Evolutionary conservation across 2,797 vertebrate genomes (phyloP), one percentile per base, ranked within the genome.

Genomic region (Apogon hyalosoma): DNA sequence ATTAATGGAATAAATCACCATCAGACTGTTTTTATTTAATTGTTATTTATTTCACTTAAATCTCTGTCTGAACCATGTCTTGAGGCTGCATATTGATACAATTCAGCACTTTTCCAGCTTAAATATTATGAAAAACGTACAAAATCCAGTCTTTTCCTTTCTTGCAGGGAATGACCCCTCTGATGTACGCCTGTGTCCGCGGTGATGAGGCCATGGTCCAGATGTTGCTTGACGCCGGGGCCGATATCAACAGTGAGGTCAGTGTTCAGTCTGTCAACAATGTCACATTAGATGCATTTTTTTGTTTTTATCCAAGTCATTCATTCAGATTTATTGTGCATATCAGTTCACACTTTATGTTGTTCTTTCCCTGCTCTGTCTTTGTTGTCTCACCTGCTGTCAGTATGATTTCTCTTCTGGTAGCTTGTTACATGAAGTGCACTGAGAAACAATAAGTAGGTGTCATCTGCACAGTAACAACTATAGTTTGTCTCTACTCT

Each of bases 171-270:
- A 97, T 99, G 96, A 98, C 96, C 74, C 97, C 97, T n/a, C 94
- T 98, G 88, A 99, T 99, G 97, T 98, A 98, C 40, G 96, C 97
- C 80, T 99, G 97, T 54, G 96, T 97, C 73, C 95, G 96, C n/a
- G 97, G 97, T 6, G 97, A 99, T 51, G 97, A 99, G 92, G 97
- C 97, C 50, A 99, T 98, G 97, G 97, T 99, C 63, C 97, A 99
- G 94, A 98, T 98, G 97, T 93, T 99, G 86, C 94, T 99, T 73
- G 97, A 99, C 77, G 97, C 96, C 53, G 97, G 97, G 78, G 97
- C 97, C 50, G 95, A 98, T 90, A 95, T 99, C 90, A 98, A 99
- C 88, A 96, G 95, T 79, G 97, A 99, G 96, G 97, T 99, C 91
- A 95, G 95, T 91, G 71, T 51, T 3, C 65, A 6, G 1, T 2